Base-by-base conservation (phyloP, 2,888 invertebrate species). In the Glomeris marginata region DNA sequence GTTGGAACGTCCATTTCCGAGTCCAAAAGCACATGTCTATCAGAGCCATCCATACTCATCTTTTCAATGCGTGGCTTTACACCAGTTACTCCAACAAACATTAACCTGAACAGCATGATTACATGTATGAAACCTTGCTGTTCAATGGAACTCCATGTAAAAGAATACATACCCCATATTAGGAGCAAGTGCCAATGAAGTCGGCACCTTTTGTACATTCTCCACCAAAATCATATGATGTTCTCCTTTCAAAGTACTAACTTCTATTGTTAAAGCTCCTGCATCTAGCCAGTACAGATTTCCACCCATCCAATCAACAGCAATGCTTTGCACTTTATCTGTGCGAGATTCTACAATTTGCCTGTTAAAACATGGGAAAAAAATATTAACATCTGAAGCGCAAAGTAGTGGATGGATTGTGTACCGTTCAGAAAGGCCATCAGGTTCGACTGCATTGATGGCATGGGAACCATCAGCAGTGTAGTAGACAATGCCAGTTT, bases 231-330 rank as follows among this genome's bases (percentile, higher is more conserved):
- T 61, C 0, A 76, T 77, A 16, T 77, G 72, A 6, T 76, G 66
- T 20, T 66, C 67, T 0, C 74, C 80, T 44, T 67, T 68, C 42
- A 84, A 58, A 0, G 77, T 82, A 11, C 78, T 62, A 2, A 77
- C 76, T 62, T 84, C 84, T 1, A 87, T 67, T 1, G 74, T 73
- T 47, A 72, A 72, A 11, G 74, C 72, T 0, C 73, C 73, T 0
- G 71, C 69, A 63, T 87, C 83, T 50, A 78, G 68, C 69, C 82
- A 77, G 64, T 85, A 88, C 0, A 88, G 65, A 56, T 78, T 79
- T 53, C 83, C 78, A 0, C 81, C 77, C 8, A 77, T 69, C 57
- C 77, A 72, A 69, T 87, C 86, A 57, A 75, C 77, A 56, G 74
- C 75, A 67, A 81, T 66, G 5, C 73, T 75, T 45, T 69, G 69